These are phyloP conservation scores for Pampus argenteus DNA, from an alignment of 2,797 vertebrate genomes.

Conservation along the genomic window DNA sequence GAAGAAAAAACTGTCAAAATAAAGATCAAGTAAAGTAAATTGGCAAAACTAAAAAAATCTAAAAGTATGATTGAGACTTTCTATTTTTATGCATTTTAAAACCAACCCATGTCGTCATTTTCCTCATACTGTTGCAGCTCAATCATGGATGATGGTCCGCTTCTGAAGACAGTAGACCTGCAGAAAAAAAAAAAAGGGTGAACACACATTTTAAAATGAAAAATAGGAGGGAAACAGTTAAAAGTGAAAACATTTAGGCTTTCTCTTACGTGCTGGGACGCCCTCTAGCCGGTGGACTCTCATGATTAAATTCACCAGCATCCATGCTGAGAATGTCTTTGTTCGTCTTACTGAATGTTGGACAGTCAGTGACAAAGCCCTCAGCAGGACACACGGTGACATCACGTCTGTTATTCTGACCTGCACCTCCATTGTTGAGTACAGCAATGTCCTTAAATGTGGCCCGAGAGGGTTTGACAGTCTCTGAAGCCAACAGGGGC, in stretches of 20 bases:
- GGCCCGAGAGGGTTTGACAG: constrained; percentile 61
- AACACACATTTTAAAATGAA: neutral
- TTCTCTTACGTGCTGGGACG: constrained; percentile 59
- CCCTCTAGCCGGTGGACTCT: constrained; percentile 18
- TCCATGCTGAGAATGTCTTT: constrained; percentile 23
- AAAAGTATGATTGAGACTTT: neutral
- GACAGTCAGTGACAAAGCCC: neutral
- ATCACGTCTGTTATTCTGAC: constrained; percentile 16
- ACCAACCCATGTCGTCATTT: constrained; percentile 67
- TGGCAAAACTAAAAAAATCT: no score
- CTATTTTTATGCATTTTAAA: neutral
- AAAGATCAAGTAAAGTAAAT: neutral
- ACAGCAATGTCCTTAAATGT: constrained; percentile 50
- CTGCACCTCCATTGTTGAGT: neutral
- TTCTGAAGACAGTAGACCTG: constrained; percentile 60
- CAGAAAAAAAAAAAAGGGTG: constrained; percentile 1
- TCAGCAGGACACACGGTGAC: constrained; percentile 12
- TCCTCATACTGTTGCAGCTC: constrained; percentile 63
- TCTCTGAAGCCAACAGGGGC: constrained; percentile 56
- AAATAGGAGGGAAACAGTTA: neutral
- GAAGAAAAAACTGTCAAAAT: neutral
- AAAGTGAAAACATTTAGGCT: neutral
- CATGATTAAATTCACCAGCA: neutral
- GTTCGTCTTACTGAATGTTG: neutral
- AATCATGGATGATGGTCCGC: constrained; percentile 81